A percentile compares a stretch with the other conserved stretches of the same genome.
Conservation (phyloP, 2,797 vertebrate species). For the Borostomias antarcticus region DNA sequence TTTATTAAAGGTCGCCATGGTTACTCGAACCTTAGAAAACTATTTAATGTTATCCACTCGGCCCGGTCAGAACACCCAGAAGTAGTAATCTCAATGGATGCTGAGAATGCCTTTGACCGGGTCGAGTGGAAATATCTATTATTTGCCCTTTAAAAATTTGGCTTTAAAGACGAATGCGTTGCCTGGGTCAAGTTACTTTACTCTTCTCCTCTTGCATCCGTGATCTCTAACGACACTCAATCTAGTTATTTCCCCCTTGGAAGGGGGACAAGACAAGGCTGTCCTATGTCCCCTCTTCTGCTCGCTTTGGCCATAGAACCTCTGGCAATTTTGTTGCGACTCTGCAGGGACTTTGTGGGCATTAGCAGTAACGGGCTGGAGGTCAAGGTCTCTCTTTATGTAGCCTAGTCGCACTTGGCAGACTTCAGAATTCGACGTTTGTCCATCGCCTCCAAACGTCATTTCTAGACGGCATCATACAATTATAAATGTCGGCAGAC, state of each 20-base stretch:
- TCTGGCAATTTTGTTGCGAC: too few relatives aligned
- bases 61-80: background rate
- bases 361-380: background rate
- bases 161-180: background rate
- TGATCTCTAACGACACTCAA: too few relatives aligned
- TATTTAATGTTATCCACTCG: slow-evolving; percentile 8
- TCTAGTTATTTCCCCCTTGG: too few relatives aligned
- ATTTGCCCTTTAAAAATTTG: background rate
- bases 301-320: too few relatives aligned
- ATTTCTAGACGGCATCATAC: too few relatives aligned
- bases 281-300: too few relatives aligned
- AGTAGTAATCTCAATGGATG: slow-evolving; percentile 4
- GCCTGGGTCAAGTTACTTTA: background rate
- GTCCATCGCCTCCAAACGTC: too few relatives aligned
- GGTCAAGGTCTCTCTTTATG: slow-evolving; percentile 8
- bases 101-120: slow-evolving; percentile 13
- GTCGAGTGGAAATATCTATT: slow-evolving; percentile 3
- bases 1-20: slow-evolving; percentile 3
- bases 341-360: slow-evolving; percentile 2
- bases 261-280: too few relatives aligned
- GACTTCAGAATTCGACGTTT: too few relatives aligned
- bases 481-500: too few relatives aligned
- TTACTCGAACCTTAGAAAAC: slow-evolving; percentile 6
- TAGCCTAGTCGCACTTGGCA: too few relatives aligned
- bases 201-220: background rate